A percentile compares a stretch with the other conserved stretches of the same genome.
Evolutionary conservation across 2,797 vertebrate genomes (phyloP).

Genomic region (Ispidina picta): DNA sequence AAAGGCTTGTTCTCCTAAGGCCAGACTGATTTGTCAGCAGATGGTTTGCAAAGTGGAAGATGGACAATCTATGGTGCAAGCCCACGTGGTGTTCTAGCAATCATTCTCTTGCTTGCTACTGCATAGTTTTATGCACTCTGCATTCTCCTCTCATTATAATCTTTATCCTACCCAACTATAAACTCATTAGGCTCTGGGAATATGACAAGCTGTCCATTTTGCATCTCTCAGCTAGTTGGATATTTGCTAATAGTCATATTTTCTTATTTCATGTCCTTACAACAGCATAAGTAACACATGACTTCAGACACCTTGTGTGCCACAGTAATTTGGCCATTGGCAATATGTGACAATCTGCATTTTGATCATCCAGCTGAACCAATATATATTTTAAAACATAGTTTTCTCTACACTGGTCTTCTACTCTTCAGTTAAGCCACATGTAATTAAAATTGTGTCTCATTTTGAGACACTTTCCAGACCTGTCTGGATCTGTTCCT

Average conservation of each 20-base stretch:
- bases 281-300: neutral
- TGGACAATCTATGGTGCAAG: neutral
- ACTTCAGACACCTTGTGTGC: neutral
- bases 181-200: neutral
- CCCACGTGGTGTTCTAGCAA: neutral
- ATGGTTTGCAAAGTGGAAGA: neutral
- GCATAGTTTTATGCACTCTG: neutral
- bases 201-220: constrained; percentile 12
- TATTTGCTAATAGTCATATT: constrained; percentile 1
- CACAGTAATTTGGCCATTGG: neutral
- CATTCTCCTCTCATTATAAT: neutral
- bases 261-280: neutral
- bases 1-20: neutral
- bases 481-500: too few relatives aligned
- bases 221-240: neutral
- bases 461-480: neutral
- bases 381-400: neutral
- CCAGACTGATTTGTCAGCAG: neutral
- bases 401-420: neutral
- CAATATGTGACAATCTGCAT: neutral
- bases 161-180: neutral
- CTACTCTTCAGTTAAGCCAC: neutral
- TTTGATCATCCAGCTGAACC: neutral
- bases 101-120: neutral
- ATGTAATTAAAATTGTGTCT: neutral